Evolutionary conservation across 2,888 invertebrate genomes (phyloP), one percentile per base, ranked within the genome.

Genomic region (Agrochola lychnidis): DNA sequence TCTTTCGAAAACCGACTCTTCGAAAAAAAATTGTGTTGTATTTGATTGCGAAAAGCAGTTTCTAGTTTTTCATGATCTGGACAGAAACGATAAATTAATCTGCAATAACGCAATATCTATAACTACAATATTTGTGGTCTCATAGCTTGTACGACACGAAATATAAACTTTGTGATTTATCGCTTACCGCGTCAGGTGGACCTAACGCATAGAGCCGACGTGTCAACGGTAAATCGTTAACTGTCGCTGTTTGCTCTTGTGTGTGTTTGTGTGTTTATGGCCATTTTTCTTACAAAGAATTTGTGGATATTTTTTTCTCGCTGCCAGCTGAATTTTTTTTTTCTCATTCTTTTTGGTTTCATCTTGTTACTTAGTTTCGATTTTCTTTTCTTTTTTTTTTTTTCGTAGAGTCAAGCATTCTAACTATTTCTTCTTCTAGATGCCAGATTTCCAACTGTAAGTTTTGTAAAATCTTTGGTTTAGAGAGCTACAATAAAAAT

Each of bases 111-210:
- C 36, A 36, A 19, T 36, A n/a, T 51, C 4, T 56, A 51, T 16
- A 63, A 16, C 2, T 67, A 48, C 16, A 66, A 83, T 82, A 85
- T 90, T 92, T 90, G 89, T 91, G 86, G 88, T 89, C 87, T 88
- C 86, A 83, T 74, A 78, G 84, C 78, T 73, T 79, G 80, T 78
- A 76, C 82, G 80, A 90, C 84, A 90, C 84, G 87, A 82, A 87
- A 87, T 92, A 91, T 59, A 87, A 92, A 91, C 79, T 90, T 91
- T 93, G 90, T 94, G 91, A 91, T 96, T 96, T 94, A 87, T 93
- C 94, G 95, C 95, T 94, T 95, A 93, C 95, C 91, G 91, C 94
- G 95, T 92, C 96, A 97, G 97, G 93, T 97, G 97, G 97, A 97
- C 97, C 93, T 97, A 97, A 95, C 96, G 95, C 94, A 95, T 96